Evolutionary conservation across 2,888 invertebrate species (phyloP).

Genomic region (Idaea straminata): DNA sequence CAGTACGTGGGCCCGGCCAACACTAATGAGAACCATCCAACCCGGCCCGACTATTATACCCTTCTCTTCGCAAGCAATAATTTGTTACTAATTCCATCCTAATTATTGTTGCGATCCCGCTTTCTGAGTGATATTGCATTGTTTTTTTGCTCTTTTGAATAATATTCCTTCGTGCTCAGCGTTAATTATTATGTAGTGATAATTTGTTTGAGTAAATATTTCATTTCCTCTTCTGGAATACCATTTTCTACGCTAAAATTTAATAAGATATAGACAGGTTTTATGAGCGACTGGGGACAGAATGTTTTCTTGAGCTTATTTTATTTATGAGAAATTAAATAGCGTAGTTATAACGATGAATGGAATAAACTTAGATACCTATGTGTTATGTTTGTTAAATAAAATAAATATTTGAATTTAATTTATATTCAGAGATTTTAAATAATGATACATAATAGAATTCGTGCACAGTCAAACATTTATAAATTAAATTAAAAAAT

Average conservation of each 20-base stretch:
- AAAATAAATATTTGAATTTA: no score
- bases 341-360: not conserved
- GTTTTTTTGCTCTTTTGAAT: conserved; percentile 18
- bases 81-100: conserved; percentile 74
- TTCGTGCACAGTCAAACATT: no score
- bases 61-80: conserved; percentile 67
- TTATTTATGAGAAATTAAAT: not conserved
- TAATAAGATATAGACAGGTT: not conserved
- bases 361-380: not conserved
- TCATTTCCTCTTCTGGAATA: not conserved
- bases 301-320: not conserved
- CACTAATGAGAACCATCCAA: conserved; percentile 73
- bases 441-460: no score
- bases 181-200: conserved; percentile 3
- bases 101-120: conserved; percentile 57
- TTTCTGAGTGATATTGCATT: conserved; percentile 27
- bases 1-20: conserved; percentile 56
- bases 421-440: no score
- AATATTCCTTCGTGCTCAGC: conserved; percentile 2
- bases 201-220: not conserved
- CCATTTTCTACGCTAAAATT: not conserved
- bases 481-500: no score
- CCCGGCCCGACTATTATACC: conserved; percentile 59
- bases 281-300: not conserved
- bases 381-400: no score